These are phyloP conservation scores for Aphidius ervi DNA, from an alignment of 1,140 invertebrate species.

Conservation along the genomic window DNA sequence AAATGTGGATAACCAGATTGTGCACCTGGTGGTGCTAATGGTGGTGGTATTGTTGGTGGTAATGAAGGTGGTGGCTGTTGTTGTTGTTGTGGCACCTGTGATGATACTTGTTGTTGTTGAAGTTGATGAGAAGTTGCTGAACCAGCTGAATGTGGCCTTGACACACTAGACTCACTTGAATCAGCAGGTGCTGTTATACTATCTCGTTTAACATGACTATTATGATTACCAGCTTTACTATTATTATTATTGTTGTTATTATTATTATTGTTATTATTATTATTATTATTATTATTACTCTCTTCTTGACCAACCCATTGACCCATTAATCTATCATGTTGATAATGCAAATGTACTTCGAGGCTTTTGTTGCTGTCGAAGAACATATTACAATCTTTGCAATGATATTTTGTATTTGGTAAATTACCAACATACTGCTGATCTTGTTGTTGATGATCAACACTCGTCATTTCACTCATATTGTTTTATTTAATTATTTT, in stretches of 20 bases:
- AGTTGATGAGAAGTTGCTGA: conserved; percentile 30
- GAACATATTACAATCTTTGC: conserved; percentile 69
- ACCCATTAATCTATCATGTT: conserved; percentile 70
- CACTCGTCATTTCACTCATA: conserved; percentile 50
- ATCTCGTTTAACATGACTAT: conserved; percentile 46
- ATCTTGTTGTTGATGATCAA: conserved; percentile 28
- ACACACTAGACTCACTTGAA: conserved; percentile 55
- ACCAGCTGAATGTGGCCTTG: conserved; percentile 34
- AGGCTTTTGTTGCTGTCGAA: conserved; percentile 71
- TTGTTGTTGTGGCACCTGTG: conserved; percentile 36
- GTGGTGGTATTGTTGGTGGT: conserved; percentile 47
- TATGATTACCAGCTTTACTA: conserved; percentile 53
- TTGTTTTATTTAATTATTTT: conserved; percentile 34
- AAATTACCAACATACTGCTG: conserved; percentile 37
- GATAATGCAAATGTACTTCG: conserved; percentile 74
- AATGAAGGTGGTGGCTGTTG: conserved; percentile 37
- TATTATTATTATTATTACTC: conserved; percentile 65
- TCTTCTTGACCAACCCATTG: conserved; percentile 69
- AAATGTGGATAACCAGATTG: conserved; percentile 29
- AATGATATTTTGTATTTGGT: conserved; percentile 56
- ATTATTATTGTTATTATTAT: conserved; percentile 49
- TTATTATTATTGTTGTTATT: conserved; percentile 53
- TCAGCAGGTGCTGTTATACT: conserved; percentile 59
- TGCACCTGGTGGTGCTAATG: conserved; percentile 47
- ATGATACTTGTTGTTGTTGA: conserved; percentile 17